phyloP scores from a whole-genome alignment of 2,797 vertebrate species.

The Cossypha polioptera region DNA sequence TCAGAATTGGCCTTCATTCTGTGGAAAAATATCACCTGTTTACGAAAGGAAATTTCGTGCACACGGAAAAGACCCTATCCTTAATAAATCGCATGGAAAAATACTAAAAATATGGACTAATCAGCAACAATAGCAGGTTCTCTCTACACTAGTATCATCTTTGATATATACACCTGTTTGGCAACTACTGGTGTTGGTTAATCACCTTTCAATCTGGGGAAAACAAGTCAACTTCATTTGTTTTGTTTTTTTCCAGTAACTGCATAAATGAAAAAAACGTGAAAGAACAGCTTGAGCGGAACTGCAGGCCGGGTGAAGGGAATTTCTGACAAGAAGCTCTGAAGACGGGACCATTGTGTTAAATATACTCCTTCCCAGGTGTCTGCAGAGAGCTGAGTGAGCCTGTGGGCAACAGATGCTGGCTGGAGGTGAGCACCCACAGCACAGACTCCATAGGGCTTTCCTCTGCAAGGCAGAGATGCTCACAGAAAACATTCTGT shows the following conservation, averaged over 20 bases:
- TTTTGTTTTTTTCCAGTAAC: background rate
- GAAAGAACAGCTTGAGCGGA: background rate
- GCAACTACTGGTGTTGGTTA: background rate
- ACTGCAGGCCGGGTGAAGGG: background rate
- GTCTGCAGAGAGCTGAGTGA: background rate
- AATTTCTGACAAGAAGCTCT: background rate
- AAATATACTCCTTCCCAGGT: background rate
- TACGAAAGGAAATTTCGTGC: conserved; percentile 30
- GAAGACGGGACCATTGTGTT: background rate
- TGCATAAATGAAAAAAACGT: background rate
- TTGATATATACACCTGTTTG: conserved; percentile 3
- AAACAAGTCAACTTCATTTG: background rate
- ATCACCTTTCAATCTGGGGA: background rate
- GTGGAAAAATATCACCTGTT: conserved; percentile 24
- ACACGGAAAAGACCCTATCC: background rate
- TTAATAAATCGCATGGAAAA: conserved; percentile 37
- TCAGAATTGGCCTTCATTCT: conserved; percentile 49
- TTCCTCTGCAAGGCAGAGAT: background rate
- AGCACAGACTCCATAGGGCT: background rate
- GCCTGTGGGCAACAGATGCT: background rate
- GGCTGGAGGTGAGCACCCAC: background rate
- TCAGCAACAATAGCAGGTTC: background rate
- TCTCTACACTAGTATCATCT: background rate
- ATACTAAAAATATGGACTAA: background rate
- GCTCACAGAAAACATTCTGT: background rate